Percentiles rank a stretch among this genome's conserved stretches.
Evolutionary conservation across 2,113 vertebrate genomes (phyloP).

Genomic region (Antechinus flavipes): DNA sequence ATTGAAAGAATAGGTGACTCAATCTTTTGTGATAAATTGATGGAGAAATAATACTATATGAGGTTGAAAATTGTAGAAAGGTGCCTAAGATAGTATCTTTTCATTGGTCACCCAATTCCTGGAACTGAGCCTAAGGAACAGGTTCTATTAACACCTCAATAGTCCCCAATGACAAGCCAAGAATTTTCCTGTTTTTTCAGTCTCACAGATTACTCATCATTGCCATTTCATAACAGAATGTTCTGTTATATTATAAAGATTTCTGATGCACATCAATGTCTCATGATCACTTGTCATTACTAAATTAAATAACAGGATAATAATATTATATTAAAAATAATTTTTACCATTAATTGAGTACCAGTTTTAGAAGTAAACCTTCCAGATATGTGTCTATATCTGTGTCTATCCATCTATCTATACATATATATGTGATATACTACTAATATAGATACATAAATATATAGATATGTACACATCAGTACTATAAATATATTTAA

Average conservation of each 20-base stretch:
- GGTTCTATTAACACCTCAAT: background rate
- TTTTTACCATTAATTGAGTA: slow-evolving; percentile 78
- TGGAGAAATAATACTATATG: background rate
- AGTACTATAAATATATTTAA: slow-evolving; percentile 71
- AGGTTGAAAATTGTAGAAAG: background rate
- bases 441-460: background rate
- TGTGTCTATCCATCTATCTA: too few species aligned
- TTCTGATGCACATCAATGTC: slow-evolving; percentile 84
- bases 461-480: slow-evolving; percentile 57
- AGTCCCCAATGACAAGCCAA: slow-evolving; percentile 79
- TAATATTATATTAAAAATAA: slow-evolving; percentile 77
- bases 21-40: background rate
- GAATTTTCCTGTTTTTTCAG: slow-evolving; percentile 82
- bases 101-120: background rate
- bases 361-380: slow-evolving; percentile 78
- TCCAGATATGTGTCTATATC: slow-evolving; percentile 50
- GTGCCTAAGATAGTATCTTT: background rate
- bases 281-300: slow-evolving; percentile 79
- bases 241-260: slow-evolving; percentile 81
- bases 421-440: background rate
- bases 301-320: slow-evolving; percentile 82
- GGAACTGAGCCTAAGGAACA: background rate
- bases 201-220: slow-evolving; percentile 84
- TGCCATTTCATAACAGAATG: slow-evolving; percentile 83
- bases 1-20: background rate